Evolutionary conservation across 2,113 vertebrate genomes (phyloP).

Genomic region (Myiozetetes cayanensis): DNA sequence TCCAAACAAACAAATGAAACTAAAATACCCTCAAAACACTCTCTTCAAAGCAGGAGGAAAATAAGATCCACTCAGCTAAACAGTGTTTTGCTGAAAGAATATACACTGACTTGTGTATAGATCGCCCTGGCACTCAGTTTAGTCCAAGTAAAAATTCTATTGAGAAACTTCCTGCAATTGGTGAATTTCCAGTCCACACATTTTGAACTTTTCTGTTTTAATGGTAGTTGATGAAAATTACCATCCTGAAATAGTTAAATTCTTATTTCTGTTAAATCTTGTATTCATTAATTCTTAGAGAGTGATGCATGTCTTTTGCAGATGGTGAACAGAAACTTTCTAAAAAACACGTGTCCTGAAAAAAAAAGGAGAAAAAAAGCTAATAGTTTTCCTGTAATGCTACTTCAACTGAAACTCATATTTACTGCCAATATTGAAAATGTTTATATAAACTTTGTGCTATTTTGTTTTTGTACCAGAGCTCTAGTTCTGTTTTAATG

Average conservation of each 20-base stretch:
- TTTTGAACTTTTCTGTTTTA: neutral
- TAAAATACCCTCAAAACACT: neutral
- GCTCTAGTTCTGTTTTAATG: neutral
- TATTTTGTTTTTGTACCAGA: neutral
- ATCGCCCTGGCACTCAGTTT: rapidly evolving
- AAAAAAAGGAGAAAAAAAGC: neutral
- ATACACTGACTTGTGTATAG: neutral
- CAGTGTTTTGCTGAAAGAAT: neutral
- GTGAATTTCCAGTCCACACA: neutral
- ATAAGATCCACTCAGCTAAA: neutral
- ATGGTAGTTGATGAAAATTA: neutral
- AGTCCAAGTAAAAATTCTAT: neutral
- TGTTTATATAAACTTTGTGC: neutral
- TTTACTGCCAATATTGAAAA: neutral
- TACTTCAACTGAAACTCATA: neutral
- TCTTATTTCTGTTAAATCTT: neutral
- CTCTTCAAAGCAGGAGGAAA: neutral
- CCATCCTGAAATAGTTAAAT: neutral
- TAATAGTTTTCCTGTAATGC: neutral
- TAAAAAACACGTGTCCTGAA: neutral
- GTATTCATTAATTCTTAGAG: neutral
- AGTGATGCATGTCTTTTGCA: neutral
- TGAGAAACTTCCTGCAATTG: neutral
- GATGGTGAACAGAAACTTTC: neutral
- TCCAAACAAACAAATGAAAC: neutral